A percentile compares a stretch with the other conserved stretches of the same genome.
These are phyloP conservation scores for Drosophila neutralis DNA, from an alignment of 2,888 invertebrate species.

Conservation along the genomic window DNA sequence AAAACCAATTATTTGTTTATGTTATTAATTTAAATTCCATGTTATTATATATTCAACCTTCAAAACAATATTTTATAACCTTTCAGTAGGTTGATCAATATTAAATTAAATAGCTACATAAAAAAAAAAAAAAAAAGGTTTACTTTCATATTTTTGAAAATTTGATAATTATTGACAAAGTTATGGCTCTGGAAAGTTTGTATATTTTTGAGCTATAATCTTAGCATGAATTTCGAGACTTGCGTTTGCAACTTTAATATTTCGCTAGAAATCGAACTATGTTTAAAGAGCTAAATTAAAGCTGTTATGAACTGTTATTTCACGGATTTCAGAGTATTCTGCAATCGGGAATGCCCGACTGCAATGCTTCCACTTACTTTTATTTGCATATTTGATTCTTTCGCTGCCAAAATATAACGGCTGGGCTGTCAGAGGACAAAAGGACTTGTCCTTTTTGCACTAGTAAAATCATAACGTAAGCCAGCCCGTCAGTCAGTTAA, in stretches of 20 bases:
- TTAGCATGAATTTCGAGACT: background rate
- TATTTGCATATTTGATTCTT: constrained; percentile 10
- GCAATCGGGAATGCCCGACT: background rate
- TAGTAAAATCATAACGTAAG: constrained; percentile 54
- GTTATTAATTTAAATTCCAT: too few species aligned
- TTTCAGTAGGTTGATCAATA: too few species aligned
- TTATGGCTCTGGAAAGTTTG: background rate
- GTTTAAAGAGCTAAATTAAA: background rate
- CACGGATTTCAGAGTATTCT: background rate
- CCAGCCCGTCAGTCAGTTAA: constrained; percentile 53
- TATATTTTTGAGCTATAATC: background rate
- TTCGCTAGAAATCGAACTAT: background rate
- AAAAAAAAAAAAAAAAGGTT: too few species aligned
- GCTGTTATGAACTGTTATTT: background rate
- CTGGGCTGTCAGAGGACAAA: constrained; percentile 64
- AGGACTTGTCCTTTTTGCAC: constrained; percentile 18
- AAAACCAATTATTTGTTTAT: too few species aligned
- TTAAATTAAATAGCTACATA: too few species aligned
- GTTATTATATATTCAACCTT: too few species aligned
- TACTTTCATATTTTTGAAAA: background rate
- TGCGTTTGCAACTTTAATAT: background rate
- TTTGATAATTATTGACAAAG: background rate
- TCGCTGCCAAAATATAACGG: constrained; percentile 17
- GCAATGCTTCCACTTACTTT: background rate
- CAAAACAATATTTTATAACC: too few species aligned